Base-by-base conservation (phyloP, 2,888 invertebrate genomes). In the Dryomyza anilis region DNA sequence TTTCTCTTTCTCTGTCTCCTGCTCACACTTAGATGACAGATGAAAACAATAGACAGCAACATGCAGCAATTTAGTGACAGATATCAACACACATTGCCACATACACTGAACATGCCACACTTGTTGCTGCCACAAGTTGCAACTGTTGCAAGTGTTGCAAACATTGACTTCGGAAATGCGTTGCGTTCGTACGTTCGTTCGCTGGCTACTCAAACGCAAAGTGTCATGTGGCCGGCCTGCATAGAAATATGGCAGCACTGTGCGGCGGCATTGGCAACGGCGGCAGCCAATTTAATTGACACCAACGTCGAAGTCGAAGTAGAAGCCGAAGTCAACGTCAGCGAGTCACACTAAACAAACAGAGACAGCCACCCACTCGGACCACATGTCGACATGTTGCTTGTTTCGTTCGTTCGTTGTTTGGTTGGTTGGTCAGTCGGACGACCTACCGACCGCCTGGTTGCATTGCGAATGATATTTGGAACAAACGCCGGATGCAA, bases 301-400 rank as follows among this genome's bases (percentile, higher is more conserved):
- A 60, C 30, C 21, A 46, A 45, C 58, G 29, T 43, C 58, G 33
- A 21, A 21, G 16, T 16, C 25, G 2, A 16, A 23, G 36, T 59
- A 63, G 66, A 67, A 43, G 68, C 64, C 67, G 25, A 14, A 25
- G 27, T 1, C 29, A 39, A 0, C 30, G 14, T 23, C 39, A 52
- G 29, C 52, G 16, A 25, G n/a, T 43, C 29, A 25, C 25, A 10
- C 36, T 39, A n/a, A n/a, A n/a, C n/a, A n/a, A n/a, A n/a, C 43
- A 5, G n/a, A 33, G 21, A 33, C 33, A 36, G 23, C 33, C 53
- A 53, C 30, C 53, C 53, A 29, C 30, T 33, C 30, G 1, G 1
- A 10, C 30, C 4, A 33, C 8, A 16, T n/a, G n/a, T n/a, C n/a
- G n/a, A n/a, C n/a, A n/a, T n/a, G n/a, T n/a, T n/a, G n/a, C n/a